Conservation (phyloP, 2,113 vertebrate species). For the Malurus alboscapulatus region DNA sequence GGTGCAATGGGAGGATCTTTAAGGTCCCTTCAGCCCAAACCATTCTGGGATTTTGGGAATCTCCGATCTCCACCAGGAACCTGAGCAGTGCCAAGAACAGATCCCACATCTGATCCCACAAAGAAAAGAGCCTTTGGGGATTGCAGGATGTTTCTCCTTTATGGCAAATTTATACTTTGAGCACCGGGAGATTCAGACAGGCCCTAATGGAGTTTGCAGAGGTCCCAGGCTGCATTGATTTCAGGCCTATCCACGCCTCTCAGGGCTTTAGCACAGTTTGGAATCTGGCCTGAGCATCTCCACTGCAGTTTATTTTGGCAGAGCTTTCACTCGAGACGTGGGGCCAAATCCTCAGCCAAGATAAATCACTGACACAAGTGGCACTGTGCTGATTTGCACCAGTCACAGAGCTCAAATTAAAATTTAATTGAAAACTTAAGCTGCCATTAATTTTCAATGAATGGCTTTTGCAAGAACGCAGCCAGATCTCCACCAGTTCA, state of each 20-base stretch:
- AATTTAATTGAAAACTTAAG: constrained; percentile 59
- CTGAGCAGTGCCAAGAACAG: neutral
- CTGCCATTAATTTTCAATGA: constrained; percentile 43
- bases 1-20: fast-evolving
- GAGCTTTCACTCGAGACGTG: neutral
- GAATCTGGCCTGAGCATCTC: neutral
- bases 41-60: neutral
- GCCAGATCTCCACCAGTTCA: neutral
- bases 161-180: neutral
- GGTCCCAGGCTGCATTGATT: neutral
- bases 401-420: constrained; percentile 26
- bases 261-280: neutral
- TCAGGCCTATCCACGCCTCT: neutral
- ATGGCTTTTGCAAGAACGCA: neutral
- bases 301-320: neutral
- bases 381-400: constrained; percentile 19
- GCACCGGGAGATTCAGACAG: neutral
- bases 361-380: constrained; percentile 45
- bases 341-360: constrained; percentile 5
- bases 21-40: neutral
- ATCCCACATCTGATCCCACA: fast-evolving
- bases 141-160: neutral
- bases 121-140: neutral
- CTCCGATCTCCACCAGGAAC: neutral
- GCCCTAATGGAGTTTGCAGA: neutral